Conservation (phyloP, 1,140 invertebrate species). For the Drosophila lacertosa region DNA sequence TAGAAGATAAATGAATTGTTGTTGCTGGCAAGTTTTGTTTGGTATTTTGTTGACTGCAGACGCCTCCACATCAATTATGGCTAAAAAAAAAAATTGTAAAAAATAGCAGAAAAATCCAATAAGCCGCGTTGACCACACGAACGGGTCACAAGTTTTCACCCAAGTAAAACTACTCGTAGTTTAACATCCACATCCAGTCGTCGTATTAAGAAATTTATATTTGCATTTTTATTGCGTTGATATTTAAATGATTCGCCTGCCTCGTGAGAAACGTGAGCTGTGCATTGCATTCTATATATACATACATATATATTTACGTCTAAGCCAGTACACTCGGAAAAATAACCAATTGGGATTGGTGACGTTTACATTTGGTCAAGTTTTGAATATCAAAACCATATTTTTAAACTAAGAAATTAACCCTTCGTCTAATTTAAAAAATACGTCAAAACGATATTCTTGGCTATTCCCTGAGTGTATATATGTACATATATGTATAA, state of each 20-base stretch:
- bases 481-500: background rate
- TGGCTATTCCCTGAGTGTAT: too few relatives aligned
- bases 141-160: constrained; percentile 15
- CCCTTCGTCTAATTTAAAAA: too few relatives aligned
- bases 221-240: constrained; percentile 53
- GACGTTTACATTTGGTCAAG: too few relatives aligned
- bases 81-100: background rate
- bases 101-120: background rate
- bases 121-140: background rate
- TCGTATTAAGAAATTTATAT: constrained; percentile 54
- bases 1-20: background rate
- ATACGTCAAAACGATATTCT: too few relatives aligned
- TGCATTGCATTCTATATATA: constrained; percentile 25
- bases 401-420: too few relatives aligned
- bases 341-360: too few relatives aligned
- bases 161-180: background rate
- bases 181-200: background rate
- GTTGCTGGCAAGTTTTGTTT: background rate
- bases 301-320: background rate
- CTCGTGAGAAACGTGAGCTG: constrained; percentile 62
- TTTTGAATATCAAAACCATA: too few relatives aligned
- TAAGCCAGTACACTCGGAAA: too few relatives aligned
- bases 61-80: background rate
- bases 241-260: constrained; percentile 63
- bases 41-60: background rate